phyloP scores from a whole-genome alignment of 2,113 vertebrate species.

The Nestor notabilis region DNA sequence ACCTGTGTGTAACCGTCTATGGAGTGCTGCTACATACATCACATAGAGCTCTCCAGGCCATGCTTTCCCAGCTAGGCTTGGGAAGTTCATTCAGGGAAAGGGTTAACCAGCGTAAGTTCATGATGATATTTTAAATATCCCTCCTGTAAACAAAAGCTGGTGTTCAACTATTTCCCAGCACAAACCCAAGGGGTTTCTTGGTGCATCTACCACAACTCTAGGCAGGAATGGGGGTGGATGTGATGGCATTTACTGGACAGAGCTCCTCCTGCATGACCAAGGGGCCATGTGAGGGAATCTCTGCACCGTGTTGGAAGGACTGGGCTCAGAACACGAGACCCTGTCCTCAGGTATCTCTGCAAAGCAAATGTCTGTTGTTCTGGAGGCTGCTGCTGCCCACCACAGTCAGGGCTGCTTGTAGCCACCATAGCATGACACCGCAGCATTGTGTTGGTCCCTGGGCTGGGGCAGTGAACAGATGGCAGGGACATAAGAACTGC shows the following conservation, averaged over 20 bases:
- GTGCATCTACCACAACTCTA: not conserved
- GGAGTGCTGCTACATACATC: not conserved
- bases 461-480: not conserved
- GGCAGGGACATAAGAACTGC: not conserved
- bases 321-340: accelerated
- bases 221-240: not conserved
- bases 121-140: not conserved
- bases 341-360: not conserved
- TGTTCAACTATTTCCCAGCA: not conserved
- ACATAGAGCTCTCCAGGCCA: not conserved
- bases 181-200: not conserved
- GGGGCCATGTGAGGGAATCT: not conserved
- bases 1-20: not conserved
- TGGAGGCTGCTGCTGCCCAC: not conserved
- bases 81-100: not conserved
- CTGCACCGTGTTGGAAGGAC: not conserved
- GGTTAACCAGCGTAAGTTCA: not conserved
- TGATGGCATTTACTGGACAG: not conserved
- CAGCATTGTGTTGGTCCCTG: not conserved
- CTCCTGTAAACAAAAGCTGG: not conserved
- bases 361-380: not conserved
- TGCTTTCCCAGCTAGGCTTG: not conserved
- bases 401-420: not conserved
- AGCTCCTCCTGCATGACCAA: accelerated
- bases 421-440: not conserved